Conservation (phyloP, 2,888 invertebrate species). For the Neoaliturus tenellus region DNA sequence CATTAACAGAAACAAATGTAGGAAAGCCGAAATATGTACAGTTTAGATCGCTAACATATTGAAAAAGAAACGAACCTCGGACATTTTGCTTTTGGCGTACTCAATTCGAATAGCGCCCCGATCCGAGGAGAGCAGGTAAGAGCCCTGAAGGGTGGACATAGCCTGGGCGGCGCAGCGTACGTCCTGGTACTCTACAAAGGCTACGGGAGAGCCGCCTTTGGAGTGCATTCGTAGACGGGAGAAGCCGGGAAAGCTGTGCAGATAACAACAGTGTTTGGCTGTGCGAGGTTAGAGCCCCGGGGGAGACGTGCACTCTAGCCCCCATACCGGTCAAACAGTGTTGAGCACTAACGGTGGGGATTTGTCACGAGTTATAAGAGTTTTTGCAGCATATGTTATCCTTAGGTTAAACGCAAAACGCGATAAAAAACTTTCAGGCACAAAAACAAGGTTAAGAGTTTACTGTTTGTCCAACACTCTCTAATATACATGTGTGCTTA, state of each 20-base stretch:
- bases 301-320: conserved; percentile 3
- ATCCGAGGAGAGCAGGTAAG: conserved; percentile 96
- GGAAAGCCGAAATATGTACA: no score
- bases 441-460: no score
- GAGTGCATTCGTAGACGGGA: conserved; percentile 97
- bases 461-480: no score
- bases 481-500: no score
- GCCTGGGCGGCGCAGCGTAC: conserved; percentile 94
- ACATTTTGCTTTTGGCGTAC: conserved; percentile 99
- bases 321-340: no score
- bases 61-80: conserved; percentile 76
- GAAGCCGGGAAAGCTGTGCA: conserved; percentile 97
- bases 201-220: conserved; percentile 94
- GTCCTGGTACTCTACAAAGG: conserved; percentile 98
- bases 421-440: no score
- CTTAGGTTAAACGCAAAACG: no score
- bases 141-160: conserved; percentile 96
- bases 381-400: no score
- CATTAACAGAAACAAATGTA: no score
- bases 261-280: conserved; percentile 65
- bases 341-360: no score
- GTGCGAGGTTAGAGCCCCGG: conserved; percentile 21
- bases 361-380: no score
- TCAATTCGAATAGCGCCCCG: conserved; percentile 99
- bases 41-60: no score